phyloP scores from a whole-genome alignment of 2,113 vertebrate genomes.

The Chloropsis hardwickii region DNA sequence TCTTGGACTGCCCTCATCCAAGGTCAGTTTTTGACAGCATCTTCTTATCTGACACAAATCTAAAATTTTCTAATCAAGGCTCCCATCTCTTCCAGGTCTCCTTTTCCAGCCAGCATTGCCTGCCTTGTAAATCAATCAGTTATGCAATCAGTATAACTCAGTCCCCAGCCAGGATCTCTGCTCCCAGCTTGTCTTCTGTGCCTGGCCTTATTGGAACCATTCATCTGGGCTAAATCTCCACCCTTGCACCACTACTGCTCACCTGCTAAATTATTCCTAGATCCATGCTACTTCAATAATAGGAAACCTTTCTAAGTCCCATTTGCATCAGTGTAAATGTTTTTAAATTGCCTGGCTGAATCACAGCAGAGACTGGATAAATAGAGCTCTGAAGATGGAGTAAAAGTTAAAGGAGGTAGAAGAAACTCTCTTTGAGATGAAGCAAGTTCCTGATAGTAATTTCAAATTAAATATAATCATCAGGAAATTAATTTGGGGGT shows the following conservation, averaged over 20 bases:
- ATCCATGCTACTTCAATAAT: background rate
- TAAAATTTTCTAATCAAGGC: background rate
- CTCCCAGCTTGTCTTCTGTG: background rate
- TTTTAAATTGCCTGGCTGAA: background rate
- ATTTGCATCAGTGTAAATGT: background rate
- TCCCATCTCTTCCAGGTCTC: background rate
- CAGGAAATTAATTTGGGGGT: background rate
- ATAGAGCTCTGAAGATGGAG: background rate
- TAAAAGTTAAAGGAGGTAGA: background rate
- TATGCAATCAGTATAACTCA: background rate
- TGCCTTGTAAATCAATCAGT: background rate
- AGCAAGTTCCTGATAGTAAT: rapidly evolving
- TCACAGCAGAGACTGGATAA: background rate
- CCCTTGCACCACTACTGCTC: background rate
- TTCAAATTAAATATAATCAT: background rate
- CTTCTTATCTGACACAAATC: background rate
- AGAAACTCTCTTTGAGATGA: background rate
- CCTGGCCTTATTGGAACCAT: background rate
- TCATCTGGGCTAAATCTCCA: background rate
- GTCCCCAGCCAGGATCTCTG: background rate
- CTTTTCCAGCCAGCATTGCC: background rate
- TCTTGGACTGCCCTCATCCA: background rate
- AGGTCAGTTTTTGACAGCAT: background rate
- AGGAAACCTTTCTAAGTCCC: background rate
- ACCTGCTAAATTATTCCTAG: background rate